A percentile compares a stretch with the other conserved stretches of the same genome.
Conservation (phyloP, 2,797 vertebrate species). For the Garrulus glandarius region DNA sequence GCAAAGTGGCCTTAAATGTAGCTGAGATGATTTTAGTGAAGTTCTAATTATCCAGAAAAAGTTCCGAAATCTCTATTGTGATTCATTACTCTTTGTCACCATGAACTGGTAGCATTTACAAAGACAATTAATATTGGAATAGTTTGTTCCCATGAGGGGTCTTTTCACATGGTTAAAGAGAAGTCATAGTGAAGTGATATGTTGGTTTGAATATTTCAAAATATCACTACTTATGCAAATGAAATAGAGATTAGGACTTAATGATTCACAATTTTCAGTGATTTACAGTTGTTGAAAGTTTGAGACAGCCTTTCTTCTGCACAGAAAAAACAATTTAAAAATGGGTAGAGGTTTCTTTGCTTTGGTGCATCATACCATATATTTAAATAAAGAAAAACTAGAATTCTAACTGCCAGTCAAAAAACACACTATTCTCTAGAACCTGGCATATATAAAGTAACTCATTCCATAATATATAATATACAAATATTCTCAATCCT, state of each 20-base stretch:
- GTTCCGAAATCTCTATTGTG: background rate
- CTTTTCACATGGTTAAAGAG: background rate
- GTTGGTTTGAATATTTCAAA: background rate
- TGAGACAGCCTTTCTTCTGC: background rate
- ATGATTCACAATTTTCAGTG: background rate
- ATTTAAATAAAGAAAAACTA: background rate
- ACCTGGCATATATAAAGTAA: background rate
- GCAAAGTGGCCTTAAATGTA: background rate
- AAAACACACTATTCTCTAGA: background rate
- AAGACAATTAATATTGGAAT: background rate
- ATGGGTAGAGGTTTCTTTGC: background rate
- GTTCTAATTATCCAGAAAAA: background rate
- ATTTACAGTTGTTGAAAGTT: background rate
- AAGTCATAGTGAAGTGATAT: background rate
- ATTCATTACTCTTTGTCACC: background rate
- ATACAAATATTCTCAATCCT: background rate
- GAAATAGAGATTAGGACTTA: background rate
- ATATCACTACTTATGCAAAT: background rate
- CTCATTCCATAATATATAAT: background rate
- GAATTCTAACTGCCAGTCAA: background rate
- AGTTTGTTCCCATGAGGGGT: background rate
- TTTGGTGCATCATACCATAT: background rate
- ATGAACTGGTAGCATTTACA: background rate
- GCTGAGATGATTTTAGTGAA: background rate
- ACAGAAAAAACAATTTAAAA: background rate